phyloP scores from a whole-genome alignment of 35 echinoderm and acorn worm species.

The Apostichopus japonicus region DNA sequence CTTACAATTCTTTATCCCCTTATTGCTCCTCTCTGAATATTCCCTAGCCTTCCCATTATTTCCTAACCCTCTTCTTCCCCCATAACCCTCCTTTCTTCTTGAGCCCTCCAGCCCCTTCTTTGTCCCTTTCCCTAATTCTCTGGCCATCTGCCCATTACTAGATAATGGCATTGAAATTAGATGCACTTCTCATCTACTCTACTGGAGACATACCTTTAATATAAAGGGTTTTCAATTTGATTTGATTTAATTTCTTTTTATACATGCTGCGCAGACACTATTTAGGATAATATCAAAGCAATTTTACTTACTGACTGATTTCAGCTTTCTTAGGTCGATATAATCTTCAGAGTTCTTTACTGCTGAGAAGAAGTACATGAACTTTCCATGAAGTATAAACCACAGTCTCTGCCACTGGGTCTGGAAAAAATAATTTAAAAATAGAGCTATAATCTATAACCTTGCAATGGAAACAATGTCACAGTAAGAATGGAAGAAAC shows the following conservation, averaged over 20 bases:
- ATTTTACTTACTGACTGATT: slow-evolving; percentile 71
- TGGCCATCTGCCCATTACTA: background rate
- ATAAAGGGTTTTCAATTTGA: too few relatives aligned
- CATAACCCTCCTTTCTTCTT: background rate
- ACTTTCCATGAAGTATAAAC: slow-evolving; percentile 82
- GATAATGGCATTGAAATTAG: too few relatives aligned
- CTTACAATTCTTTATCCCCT: background rate
- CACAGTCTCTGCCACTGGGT: slow-evolving; percentile 83
- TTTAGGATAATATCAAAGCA: too few relatives aligned
- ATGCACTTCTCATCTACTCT: too few relatives aligned
- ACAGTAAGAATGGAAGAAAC: too few relatives aligned
- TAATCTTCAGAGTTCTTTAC: slow-evolving; percentile 66
- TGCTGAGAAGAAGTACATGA: slow-evolving; percentile 74
- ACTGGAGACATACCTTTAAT: too few relatives aligned
- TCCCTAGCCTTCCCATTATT: background rate
- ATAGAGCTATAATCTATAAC: too few relatives aligned
- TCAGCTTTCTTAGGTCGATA: slow-evolving; percentile 85
- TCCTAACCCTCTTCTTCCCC: background rate
- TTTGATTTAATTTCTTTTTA: too few relatives aligned
- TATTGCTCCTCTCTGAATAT: background rate
- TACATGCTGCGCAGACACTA: too few relatives aligned
- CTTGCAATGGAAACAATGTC: too few relatives aligned
- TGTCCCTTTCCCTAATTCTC: background rate
- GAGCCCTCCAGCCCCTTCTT: background rate
- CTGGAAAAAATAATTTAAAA: slow-evolving; percentile 31